A percentile compares a stretch with the other conserved stretches of the same genome.
Conservation (phyloP, 2,113 vertebrate genomes). For the Grammomys surdaster region DNA sequence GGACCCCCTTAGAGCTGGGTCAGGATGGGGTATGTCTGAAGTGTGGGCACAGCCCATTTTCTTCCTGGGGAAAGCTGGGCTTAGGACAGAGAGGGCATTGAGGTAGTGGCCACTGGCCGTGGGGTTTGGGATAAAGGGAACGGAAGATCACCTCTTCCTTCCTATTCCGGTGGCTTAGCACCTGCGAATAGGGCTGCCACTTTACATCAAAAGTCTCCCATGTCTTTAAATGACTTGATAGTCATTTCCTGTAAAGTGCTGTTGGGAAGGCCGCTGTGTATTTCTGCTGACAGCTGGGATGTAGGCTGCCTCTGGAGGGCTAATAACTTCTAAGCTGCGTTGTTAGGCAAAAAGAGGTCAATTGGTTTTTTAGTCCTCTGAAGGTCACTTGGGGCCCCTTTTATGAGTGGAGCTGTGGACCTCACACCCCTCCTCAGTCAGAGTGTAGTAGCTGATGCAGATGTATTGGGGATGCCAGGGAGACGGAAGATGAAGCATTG, state of each 20-base stretch:
- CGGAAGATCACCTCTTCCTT: background rate
- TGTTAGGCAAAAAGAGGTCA: slow-evolving; percentile 80
- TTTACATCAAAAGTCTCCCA: background rate
- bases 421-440: background rate
- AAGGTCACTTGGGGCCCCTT: background rate
- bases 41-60: background rate
- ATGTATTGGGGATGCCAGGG: background rate
- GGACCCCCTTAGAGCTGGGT: background rate
- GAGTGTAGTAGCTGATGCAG: background rate
- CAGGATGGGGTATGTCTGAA: background rate
- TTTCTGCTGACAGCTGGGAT: slow-evolving; percentile 36
- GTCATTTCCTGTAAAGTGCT: slow-evolving; percentile 17
- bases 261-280: background rate
- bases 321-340: slow-evolving; percentile 76
- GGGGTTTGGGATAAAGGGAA: background rate
- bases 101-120: background rate
- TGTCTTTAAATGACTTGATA: background rate
- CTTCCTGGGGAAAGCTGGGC: background rate
- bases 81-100: background rate
- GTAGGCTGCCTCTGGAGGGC: slow-evolving; percentile 62
- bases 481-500: background rate
- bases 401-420: background rate
- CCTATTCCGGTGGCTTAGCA: background rate
- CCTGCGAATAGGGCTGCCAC: background rate
- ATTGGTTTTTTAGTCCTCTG: slow-evolving; percentile 72